phyloP scores from a whole-genome alignment of 2,113 vertebrate species.

The Tragelaphus scriptus region DNA sequence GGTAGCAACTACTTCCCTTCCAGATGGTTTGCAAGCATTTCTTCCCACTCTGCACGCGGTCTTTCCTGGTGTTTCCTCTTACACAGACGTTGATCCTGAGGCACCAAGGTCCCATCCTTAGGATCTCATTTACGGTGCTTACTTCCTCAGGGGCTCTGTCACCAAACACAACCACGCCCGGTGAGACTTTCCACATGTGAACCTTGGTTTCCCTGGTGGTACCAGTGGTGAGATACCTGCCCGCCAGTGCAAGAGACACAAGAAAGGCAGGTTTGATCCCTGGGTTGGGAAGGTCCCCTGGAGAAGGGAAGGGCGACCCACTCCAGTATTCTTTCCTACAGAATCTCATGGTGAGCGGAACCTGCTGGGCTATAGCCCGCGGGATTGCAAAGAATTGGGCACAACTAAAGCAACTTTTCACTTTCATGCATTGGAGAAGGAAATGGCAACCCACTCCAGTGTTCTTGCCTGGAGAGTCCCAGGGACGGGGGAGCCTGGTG shows the following conservation, averaged over 20 bases:
- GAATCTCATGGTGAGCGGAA: not conserved
- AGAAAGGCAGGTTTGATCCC: not conserved
- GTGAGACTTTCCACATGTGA: no score
- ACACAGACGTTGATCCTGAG: not conserved
- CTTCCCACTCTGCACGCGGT: rapidly evolving
- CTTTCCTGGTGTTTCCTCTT: not conserved
- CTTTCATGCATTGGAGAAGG: no score
- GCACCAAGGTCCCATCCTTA: not conserved
- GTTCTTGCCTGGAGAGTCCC: no score
- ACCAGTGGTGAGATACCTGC: rapidly evolving
- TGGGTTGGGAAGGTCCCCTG: not conserved
- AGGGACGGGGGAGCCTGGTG: no score
- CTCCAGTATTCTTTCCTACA: not conserved
- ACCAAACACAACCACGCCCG: not conserved
- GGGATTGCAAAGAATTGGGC: not conserved
- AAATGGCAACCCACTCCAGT: no score
- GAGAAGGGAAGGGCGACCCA: not conserved
- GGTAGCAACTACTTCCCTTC: rapidly evolving
- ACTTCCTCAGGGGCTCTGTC: not conserved
- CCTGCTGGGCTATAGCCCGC: rapidly evolving
- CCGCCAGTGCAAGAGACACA: not conserved
- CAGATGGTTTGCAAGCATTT: not conserved
- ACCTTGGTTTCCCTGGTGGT: not conserved
- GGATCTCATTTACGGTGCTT: not conserved
- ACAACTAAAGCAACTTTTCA: not conserved